A percentile compares a stretch with the other conserved stretches of the same genome.
Evolutionary conservation across 1,140 invertebrate genomes (phyloP).

Genomic region (Aradophagus sp.): DNA sequence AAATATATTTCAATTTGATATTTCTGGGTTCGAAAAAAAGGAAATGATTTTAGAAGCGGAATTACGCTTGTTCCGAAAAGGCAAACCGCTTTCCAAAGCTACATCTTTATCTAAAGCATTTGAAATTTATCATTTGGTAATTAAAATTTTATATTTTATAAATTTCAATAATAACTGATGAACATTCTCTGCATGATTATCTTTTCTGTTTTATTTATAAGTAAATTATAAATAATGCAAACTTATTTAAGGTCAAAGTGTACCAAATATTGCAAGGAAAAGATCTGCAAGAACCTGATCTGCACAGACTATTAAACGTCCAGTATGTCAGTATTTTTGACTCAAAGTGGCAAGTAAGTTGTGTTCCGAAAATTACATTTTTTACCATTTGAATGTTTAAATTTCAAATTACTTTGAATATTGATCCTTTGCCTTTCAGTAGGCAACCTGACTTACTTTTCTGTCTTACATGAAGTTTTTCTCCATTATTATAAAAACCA

Average conservation of each 20-base stretch:
- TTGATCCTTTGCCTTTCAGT: too few relatives aligned
- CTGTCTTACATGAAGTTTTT: too few relatives aligned
- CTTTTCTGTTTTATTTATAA: not conserved
- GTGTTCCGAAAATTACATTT: not conserved
- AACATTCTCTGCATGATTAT: not conserved
- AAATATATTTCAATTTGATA: not conserved
- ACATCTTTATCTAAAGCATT: too few relatives aligned
- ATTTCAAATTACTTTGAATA: not conserved
- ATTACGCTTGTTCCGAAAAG: conserved; percentile 68
- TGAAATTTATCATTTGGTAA: conserved; percentile 3
- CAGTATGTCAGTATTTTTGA: conserved; percentile 75
- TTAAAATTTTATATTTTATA: too few relatives aligned
- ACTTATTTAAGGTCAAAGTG: conserved; percentile 71
- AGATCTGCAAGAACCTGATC: conserved; percentile 68
- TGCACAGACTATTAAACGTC: conserved; percentile 74
- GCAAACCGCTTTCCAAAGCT: not conserved
- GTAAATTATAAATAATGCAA: not conserved
- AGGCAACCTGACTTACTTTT: too few relatives aligned
- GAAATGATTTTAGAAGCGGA: conserved; percentile 76
- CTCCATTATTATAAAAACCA: too few relatives aligned
- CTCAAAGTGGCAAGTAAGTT: conserved; percentile 78
- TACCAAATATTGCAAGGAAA: conserved; percentile 76
- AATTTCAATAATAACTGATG: too few relatives aligned
- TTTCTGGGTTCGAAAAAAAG: conserved; percentile 43
- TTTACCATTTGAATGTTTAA: not conserved